Evolutionary conservation across 1,140 invertebrate species (phyloP), one percentile per base, ranked within the genome.

Genomic region (Philopotamus ludificatus): DNA sequence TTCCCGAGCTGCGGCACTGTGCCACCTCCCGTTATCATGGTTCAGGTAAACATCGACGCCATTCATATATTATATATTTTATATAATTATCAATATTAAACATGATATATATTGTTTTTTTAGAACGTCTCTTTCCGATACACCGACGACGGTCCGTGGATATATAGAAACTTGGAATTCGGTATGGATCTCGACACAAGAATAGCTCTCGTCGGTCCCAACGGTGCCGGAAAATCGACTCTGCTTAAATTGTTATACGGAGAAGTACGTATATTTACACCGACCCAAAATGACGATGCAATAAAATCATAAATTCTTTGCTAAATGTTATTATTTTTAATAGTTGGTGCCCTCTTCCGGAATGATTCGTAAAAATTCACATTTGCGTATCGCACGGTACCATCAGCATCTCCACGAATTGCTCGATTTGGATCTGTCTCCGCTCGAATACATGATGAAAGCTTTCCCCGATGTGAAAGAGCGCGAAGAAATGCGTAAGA

Each of bases 11-110:
- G 97, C 77, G 97, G 96, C 60, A 91, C 86, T 21, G 91, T 99
- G 69, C 97, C 98, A 44, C 98, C 98, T 0, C 98, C 98, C 1
- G 97, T 99, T 61, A 98, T 99, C 68, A 98, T 98, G 95, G 95
- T 99, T 39, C 93, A 94, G 77, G 80, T 82, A 66, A 66, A 45
- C 9, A 18, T 7, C 9, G 22, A 54, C 7, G 16, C 12, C 8
- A 54, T 21, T 16, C 20, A 16, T 9, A 67, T 3, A 58, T n/a
- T n/a, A 21, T 67, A 34, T 26, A n/a, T 26, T 58, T 55, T 55
- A 55, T 45, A 58, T 21, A 22, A 22, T 53, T n/a, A 23, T n/a
- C n/a, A 21, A 8, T 23, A 58, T 15, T 42, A 55, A 3, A 15
- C 54, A 20, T 12, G 47, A n/a, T n/a, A n/a, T n/a, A n/a, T n/a